phyloP scores from a whole-genome alignment of 2,797 vertebrate species.

The Adrianichthys oophorus region DNA sequence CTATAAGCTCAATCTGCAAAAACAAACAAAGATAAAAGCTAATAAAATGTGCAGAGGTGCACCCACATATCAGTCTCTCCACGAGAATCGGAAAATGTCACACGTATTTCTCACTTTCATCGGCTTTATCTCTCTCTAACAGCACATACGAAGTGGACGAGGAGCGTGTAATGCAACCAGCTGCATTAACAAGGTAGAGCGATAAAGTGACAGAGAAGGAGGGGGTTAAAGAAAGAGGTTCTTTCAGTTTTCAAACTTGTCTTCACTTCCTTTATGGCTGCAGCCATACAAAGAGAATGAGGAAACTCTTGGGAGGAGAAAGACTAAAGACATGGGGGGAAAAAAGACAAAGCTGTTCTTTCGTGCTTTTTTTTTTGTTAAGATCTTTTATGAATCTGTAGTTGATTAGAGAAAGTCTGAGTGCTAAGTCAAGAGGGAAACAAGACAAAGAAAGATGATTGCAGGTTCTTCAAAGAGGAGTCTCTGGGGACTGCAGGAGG shows the following conservation, averaged over 20 bases:
- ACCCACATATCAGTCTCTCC: constrained; percentile 13
- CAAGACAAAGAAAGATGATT: constrained; percentile 26
- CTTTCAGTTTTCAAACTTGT: constrained; percentile 60
- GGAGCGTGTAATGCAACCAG: constrained; percentile 63
- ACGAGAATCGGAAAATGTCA: constrained; percentile 60
- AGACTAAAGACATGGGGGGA: constrained; percentile 27
- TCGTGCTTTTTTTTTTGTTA: constrained; percentile 11
- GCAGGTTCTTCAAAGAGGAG: constrained; percentile 38
- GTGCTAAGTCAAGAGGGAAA: constrained; percentile 33
- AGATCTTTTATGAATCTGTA: constrained; percentile 61
- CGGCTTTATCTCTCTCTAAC: constrained; percentile 62
- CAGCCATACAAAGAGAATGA: constrained; percentile 63
- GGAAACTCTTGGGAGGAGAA: constrained; percentile 57
- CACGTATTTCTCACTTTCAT: constrained; percentile 67
- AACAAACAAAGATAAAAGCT: constrained; percentile 9
- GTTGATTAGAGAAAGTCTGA: constrained; percentile 69
- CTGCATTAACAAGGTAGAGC: constrained; percentile 53
- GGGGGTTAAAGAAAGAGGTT: constrained; percentile 49
- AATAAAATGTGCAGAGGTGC: neutral
- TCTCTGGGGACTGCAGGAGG: constrained; percentile 53
- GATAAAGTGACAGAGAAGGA: constrained; percentile 43
- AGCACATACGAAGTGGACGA: constrained; percentile 69
- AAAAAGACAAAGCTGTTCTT: constrained; percentile 29
- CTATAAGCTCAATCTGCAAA: constrained; percentile 21
- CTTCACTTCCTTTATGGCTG: constrained; percentile 53